Evolutionary conservation across 2,797 vertebrate genomes (phyloP), one percentile per base, ranked within the genome.

Genomic region (Sebastiscus tertius): DNA sequence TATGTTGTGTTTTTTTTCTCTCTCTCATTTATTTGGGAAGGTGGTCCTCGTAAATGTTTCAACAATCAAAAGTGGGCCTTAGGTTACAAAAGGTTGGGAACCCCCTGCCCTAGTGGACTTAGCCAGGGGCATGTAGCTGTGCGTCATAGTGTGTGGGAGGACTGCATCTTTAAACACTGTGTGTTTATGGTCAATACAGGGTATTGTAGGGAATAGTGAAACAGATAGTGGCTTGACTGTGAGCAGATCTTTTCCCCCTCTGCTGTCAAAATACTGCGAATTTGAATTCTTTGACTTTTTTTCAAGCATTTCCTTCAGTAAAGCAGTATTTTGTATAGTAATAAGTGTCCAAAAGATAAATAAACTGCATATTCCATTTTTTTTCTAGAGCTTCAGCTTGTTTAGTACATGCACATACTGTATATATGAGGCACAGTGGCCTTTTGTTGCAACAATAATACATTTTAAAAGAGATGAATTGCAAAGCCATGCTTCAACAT

Each of bases 101-200:
- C 52, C 20, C 9, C n/a, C 20, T 54, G 52, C 4, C 52, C 46
- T 12, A 4, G 56, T 49, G 29, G 55, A 20, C 52, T 22, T 68
- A 46, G 6, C 2, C 0, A 8, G 11, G 31, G 39, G 46, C 1
- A 24, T 58, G 65, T n/a, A 27, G 69, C 31, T 72, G 36, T 68
- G 60, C 31, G 55, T 82, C 74, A 71, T 24, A 7, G 26, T 22
- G n/a, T 61, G 77, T 62, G 59, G 59, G 74, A 60, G 36, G 56
- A 54, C 67, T 52, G 58, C 46, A 33, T 82, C 66, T 61, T 81
- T 49, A 79, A 75, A 56, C 68, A 39, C 22, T 42, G 3, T 20
- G 29, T 72, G 42, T 81, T 71, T 62, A 65, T 36, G 8, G 60
- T 84, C 75, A 83, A 70, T 72, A 56, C 27, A 54, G 64, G 26